Evolutionary conservation across 2,888 invertebrate genomes (phyloP), one percentile per base, ranked within the genome.

Genomic region (Syritta pipiens): DNA sequence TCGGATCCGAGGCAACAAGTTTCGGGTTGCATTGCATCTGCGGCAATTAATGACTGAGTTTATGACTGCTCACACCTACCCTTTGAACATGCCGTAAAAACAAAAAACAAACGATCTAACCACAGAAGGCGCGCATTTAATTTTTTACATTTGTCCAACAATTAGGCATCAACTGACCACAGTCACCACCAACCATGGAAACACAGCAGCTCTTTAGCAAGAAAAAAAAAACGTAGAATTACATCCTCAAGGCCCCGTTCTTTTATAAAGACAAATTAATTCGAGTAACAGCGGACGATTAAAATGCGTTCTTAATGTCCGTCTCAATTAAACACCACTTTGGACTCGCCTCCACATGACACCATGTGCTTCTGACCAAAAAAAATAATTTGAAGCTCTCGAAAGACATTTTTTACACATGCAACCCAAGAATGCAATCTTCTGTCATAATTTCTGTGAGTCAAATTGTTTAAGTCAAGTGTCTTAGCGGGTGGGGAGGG

Each of bases 241-340:
- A 62, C 28, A 49, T 48, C 1, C 37, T 20, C 4, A 20, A 19
- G n/a, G 7, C 40, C 4, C 10, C 9, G 26, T 32, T 20, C n/a
- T 44, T 4, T 44, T 10, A 63, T 69, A 46, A 60, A 69, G 69
- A 59, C 42, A 51, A 69, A 69, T 60, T 49, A 44, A 37, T 35
- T 1, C 6, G 51, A 17, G 42, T 20, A 26, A 35, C 40, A 14
- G 24, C 9, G 9, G 57, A 32, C 60, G 59, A 69, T 69, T 49
- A 26, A 69, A 69, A 69, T 32, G 69, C 59, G 59, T 35, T 51
- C 42, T 69, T 60, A 44, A 51, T 49, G 59, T 42, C 42, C 24
- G 4, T 32, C 49, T 59, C 42, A 69, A 69, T 69, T 59, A 69
- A 51, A 60, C 14, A 35, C 17, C 32, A 30, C 12, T 49, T 51